phyloP scores from a whole-genome alignment of 2,888 invertebrate genomes.

The Apamea epomidion region DNA sequence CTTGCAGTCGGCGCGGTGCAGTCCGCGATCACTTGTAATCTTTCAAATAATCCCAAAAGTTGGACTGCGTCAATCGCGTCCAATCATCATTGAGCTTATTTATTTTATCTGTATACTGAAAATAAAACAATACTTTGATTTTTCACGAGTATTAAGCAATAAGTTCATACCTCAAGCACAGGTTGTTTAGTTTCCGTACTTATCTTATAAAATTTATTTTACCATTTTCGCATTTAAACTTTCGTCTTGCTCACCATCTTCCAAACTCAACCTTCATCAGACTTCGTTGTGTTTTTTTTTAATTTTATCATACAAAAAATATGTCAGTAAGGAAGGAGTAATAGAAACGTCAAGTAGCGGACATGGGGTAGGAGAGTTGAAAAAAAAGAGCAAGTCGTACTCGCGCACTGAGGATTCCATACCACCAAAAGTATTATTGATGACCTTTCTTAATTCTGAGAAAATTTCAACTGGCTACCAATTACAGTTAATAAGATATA shows the following conservation, averaged over 20 bases:
- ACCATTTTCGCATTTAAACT: not conserved
- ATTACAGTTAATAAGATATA: not conserved
- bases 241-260: not conserved
- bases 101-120: constrained; percentile 83
- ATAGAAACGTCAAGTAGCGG: too few relatives aligned
- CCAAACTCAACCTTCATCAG: not conserved
- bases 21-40: constrained; percentile 66
- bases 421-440: not conserved
- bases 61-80: constrained; percentile 78
- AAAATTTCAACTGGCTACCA: not conserved
- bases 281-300: not conserved
- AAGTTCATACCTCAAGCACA: not conserved
- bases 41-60: constrained; percentile 72
- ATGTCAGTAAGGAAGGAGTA: too few relatives aligned
- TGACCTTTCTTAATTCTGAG: not conserved
- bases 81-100: constrained; percentile 84
- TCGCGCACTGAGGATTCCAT: not conserved
- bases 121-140: constrained; percentile 44
- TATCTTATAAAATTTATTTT: not conserved
- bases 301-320: not conserved
- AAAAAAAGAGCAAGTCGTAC: not conserved
- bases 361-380: not conserved
- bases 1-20: constrained; percentile 1
- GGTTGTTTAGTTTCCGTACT: not conserved
- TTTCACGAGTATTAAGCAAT: not conserved